These are phyloP conservation scores for Apoderus coryli DNA, from an alignment of 2,888 invertebrate genomes.

Conservation along the genomic window DNA sequence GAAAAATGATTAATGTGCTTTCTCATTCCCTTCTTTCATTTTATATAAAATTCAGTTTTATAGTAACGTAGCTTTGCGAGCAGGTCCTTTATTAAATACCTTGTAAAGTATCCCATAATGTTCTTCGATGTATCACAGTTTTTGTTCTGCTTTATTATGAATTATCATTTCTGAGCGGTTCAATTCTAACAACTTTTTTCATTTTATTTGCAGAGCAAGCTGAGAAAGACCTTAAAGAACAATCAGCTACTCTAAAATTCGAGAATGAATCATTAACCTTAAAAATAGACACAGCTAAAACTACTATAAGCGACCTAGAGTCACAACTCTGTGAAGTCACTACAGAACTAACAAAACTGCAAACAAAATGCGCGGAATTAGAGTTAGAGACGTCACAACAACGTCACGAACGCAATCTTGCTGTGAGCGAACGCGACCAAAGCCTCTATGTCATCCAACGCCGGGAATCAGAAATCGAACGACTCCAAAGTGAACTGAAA, in stretches of 20 bases:
- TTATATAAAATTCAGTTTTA: no score
- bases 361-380: slow-evolving; percentile 44
- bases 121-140: no score
- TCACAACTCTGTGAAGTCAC: slow-evolving; percentile 47
- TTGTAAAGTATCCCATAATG: no score
- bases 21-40: no score
- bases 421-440: slow-evolving; percentile 62
- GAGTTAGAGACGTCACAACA: slow-evolving; percentile 52
- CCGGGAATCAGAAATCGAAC: slow-evolving; percentile 57
- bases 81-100: no score
- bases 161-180: neutral
- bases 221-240: slow-evolving; percentile 38
- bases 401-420: slow-evolving; percentile 53
- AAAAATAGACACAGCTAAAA: slow-evolving; percentile 45
- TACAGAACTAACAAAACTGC: slow-evolving; percentile 47
- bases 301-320: slow-evolving; percentile 48
- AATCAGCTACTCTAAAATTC: slow-evolving; percentile 40
- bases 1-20: no score
- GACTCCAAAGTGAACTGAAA: slow-evolving; percentile 52
- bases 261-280: slow-evolving; percentile 48
- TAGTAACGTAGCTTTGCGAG: no score
- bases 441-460: slow-evolving; percentile 56
- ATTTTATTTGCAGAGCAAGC: slow-evolving; percentile 38
- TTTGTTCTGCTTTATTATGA: neutral
- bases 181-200: slow-evolving; percentile 1